A percentile compares a stretch with the other conserved stretches of the same genome.
These are phyloP conservation scores for Ammospiza caudacuta DNA, from an alignment of 2,113 vertebrate genomes.

Conservation along the genomic window DNA sequence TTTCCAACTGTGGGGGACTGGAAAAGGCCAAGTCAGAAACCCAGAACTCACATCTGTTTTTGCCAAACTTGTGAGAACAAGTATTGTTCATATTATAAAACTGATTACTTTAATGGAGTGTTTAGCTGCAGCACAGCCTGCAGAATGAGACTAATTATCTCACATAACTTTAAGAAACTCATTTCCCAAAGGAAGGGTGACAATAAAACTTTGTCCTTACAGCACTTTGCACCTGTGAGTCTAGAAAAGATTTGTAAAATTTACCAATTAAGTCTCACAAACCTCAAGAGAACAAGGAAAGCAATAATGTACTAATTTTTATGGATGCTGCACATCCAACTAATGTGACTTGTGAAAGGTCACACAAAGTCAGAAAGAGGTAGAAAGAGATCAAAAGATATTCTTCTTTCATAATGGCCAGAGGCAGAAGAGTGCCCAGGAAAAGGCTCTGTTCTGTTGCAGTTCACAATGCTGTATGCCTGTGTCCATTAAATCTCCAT, in stretches of 20 bases:
- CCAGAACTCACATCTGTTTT: not conserved
- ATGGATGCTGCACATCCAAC: not conserved
- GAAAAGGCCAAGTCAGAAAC: not conserved
- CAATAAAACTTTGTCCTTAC: constrained; percentile 34
- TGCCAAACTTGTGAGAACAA: not conserved
- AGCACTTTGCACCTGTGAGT: not conserved
- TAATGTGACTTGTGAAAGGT: constrained; percentile 17
- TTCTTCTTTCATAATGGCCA: not conserved
- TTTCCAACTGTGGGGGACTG: not conserved
- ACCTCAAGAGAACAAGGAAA: constrained; percentile 29
- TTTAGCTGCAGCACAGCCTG: not conserved
- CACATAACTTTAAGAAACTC: not conserved
- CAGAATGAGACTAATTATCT: constrained; percentile 43
- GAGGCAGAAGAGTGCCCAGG: not conserved
- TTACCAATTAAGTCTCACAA: constrained; percentile 38
- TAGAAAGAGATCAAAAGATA: not conserved
- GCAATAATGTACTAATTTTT: constrained; percentile 41
- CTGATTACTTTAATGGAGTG: not conserved
- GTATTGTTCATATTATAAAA: not conserved
- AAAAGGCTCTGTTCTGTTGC: not conserved
- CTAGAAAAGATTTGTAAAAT: constrained; percentile 26
- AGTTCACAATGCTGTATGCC: not conserved
- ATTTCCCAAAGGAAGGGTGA: constrained; percentile 14
- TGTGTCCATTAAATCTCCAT: not conserved
- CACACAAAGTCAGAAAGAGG: not conserved